Evolutionary conservation across 2,797 vertebrate genomes (phyloP), one percentile per base, ranked within the genome.

Genomic region (Schizopygopsis malacanthus): DNA sequence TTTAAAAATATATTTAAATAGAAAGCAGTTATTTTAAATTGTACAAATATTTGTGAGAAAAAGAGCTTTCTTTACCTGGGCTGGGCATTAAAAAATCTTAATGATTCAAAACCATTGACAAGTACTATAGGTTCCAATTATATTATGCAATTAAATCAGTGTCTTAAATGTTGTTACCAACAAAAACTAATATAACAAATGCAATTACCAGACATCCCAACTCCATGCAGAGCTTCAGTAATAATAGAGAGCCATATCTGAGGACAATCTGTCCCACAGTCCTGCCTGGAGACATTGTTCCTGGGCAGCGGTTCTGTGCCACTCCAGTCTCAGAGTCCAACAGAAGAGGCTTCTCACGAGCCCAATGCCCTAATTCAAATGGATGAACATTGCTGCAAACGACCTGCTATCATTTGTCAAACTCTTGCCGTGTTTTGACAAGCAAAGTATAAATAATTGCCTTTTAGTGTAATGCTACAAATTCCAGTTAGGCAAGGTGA

Each of bases 401-500:
- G 20, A 39, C 65, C 52, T 20, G 25, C 72, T 43, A 63, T 88
- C 85, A 86, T 91, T 87, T 61, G 80, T 90, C 89, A 92, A 88
- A 88, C 77, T 84, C 77, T 81, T 28, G 22, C 79, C 69, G 45
- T 56, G 77, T 61, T 84, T 87, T 86, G 87, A 89, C 89, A 89
- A 84, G 78, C 84, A 81, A 83, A 86, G 81, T 76, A 83, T 77
- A 89, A 87, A 89, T 89, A 87, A 91, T 87, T 83, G 81, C 81
- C 28, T 89, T 85, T 78, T 65, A 61, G 81, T 77, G 41, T 89
- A 82, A 87, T 47, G 69, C 33, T 69, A 91, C 73, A 85, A 86
- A 79, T 81, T 86, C 79, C 83, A 79, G 86, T 56, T 16, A 77
- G 45, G 73, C 65, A 69, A 83, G 75, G 76, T 86, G 85, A 65